Base-by-base conservation (phyloP, 2,113 vertebrate genomes). In the Oryzias javanicus region DNA sequence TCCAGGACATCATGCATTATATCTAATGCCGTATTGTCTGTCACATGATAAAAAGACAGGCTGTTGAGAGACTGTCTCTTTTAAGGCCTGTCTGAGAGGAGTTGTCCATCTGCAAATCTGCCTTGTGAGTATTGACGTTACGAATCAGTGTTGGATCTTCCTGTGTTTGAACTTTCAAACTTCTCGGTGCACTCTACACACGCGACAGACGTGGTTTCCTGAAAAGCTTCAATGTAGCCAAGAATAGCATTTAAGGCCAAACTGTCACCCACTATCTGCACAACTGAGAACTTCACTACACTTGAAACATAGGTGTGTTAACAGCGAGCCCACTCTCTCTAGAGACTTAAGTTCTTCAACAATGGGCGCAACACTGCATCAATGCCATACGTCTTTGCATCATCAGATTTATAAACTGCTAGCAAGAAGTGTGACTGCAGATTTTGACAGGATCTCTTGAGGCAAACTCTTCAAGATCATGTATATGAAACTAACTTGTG, bases 1-100 rank as follows among this genome's bases (percentile, higher is more conserved):
- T 53, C 25, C 25, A 53, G 50, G 7, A 53, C 27, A 53, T 53
- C 50, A 35, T 53, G 27, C 50, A 53, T 53, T 25, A 53, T 53
- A 27, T 53, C 50, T 35, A 17, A 1, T 35, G 50, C 15, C 17
- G 35, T 17, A 53, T 53, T 53, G 25, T 53, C 50, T n/a, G 50
- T 10, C 5, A 53, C 15, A 35, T 53, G 50, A 18, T 53, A 35
- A 17, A 53, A 53, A 53, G 50, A 35, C 6, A 35, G 8, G 50
- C 18, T 17, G 15, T 53, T 53, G 35, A 53, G 50, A 53, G 16
- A 18, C 50, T 53, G 17, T 53, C 50, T 53, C 50, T 53, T 35
- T 53, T 53, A 16, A 53, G 27, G 50, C 50, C 50, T 35, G 50
- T 52, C 50, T 29, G 24, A 17, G 50, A 52, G 50, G 50, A n/a